Evolutionary conservation across 2,113 vertebrate species (phyloP).

Genomic region (Grammomys dolichurus): DNA sequence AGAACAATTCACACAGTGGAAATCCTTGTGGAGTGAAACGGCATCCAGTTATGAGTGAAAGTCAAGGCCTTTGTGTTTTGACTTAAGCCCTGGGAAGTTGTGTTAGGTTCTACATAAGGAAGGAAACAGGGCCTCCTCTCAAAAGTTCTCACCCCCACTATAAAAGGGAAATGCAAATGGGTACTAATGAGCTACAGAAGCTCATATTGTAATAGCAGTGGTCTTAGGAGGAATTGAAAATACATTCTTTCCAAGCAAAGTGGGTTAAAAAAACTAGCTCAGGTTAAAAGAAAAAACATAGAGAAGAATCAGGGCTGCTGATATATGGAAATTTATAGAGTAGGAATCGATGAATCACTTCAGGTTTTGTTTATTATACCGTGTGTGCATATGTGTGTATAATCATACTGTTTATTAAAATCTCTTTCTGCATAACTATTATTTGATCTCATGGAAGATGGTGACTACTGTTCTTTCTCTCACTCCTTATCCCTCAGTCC

Average conservation of each 20-base stretch:
- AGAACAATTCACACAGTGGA: background rate
- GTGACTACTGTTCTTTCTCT: background rate
- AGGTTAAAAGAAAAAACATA: background rate
- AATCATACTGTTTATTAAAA: background rate
- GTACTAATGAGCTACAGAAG: background rate
- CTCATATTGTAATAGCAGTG: background rate
- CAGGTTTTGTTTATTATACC: background rate
- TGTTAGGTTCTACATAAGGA: background rate
- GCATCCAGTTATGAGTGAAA: background rate
- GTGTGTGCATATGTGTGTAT: background rate
- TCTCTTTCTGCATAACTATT: background rate
- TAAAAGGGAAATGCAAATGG: background rate
- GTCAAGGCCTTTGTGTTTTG: background rate
- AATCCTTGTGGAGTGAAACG: background rate
- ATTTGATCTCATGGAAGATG: background rate
- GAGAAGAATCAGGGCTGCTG: background rate
- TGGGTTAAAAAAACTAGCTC: background rate
- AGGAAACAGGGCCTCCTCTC: background rate
- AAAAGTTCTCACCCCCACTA: background rate
- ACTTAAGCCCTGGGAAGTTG: background rate
- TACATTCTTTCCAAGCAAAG: background rate
- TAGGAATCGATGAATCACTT: background rate
- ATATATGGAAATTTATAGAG: background rate
- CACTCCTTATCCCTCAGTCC: background rate
- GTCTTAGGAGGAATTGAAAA: background rate